Evolutionary conservation across 2,888 invertebrate species (phyloP).

Genomic region (Allygus modestus): DNA sequence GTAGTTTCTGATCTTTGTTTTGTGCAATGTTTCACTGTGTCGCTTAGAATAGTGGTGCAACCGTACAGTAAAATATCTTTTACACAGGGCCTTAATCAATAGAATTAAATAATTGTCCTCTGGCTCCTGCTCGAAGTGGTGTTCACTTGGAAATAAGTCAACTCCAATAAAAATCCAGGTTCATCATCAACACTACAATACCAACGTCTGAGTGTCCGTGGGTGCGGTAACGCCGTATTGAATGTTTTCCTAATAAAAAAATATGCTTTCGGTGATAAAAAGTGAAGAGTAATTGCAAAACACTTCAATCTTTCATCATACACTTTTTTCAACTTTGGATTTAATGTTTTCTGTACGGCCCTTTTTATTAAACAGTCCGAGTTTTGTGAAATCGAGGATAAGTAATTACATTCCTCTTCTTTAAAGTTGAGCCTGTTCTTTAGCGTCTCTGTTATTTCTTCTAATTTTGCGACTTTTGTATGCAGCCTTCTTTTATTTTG

Average conservation of each 20-base stretch:
- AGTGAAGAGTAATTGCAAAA: slow-evolving; percentile 22
- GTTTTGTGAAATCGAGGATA: slow-evolving; percentile 39
- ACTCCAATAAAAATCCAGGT: slow-evolving; percentile 28
- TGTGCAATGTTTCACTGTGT: too few species aligned
- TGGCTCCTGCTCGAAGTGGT: too few species aligned
- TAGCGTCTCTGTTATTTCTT: not conserved
- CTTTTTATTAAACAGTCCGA: slow-evolving; percentile 42
- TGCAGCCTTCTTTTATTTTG: slow-evolving; percentile 12
- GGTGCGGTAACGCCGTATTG: slow-evolving; percentile 7
- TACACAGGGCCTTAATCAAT: too few species aligned
- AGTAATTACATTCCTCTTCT: not conserved
- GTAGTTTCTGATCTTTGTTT: too few species aligned
- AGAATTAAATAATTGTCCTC: too few species aligned
- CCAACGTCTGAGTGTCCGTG: not conserved
- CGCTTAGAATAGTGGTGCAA: too few species aligned
- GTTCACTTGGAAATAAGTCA: too few species aligned
- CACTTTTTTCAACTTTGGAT: slow-evolving; percentile 46
- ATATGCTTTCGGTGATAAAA: slow-evolving; percentile 63
- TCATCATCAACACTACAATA: not conserved
- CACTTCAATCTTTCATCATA: slow-evolving; percentile 47
- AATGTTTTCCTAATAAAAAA: slow-evolving; percentile 16
- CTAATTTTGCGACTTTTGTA: slow-evolving; percentile 22
- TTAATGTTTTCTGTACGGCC: slow-evolving; percentile 9
- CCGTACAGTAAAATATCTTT: too few species aligned
- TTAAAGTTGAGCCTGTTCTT: slow-evolving; percentile 25